phyloP scores from a whole-genome alignment of 2,797 vertebrate species.

The Neosilurus mollespiculum region DNA sequence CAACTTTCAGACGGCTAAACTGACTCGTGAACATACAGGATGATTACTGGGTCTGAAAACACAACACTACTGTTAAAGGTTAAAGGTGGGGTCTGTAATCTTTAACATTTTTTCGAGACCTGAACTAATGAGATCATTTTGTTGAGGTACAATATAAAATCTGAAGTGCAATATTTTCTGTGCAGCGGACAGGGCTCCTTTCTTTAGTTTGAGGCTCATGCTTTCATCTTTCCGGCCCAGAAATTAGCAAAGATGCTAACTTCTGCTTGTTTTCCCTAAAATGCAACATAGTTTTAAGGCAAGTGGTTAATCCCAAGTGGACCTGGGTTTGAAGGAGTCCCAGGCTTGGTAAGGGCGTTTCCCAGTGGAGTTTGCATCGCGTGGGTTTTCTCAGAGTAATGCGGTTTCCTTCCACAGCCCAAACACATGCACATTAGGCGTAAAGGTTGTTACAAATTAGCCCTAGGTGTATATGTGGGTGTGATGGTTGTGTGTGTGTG shows the following conservation, averaged over 20 bases:
- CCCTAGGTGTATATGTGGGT: too few species aligned
- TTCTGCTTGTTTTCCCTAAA: not conserved
- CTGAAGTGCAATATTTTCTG: not conserved
- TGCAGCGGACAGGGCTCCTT: not conserved
- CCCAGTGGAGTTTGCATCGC: too few species aligned
- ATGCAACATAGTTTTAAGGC: not conserved
- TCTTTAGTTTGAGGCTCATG: not conserved
- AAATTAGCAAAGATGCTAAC: not conserved
- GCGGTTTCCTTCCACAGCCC: too few species aligned
- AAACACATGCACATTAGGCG: too few species aligned
- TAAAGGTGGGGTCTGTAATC: not conserved
- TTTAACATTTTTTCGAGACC: not conserved
- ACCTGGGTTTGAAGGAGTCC: too few species aligned
- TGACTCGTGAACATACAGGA: not conserved
- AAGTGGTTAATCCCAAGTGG: too few species aligned
- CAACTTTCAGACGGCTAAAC: not conserved
- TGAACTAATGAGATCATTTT: not conserved
- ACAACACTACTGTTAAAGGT: too few species aligned
- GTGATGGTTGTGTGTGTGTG: too few species aligned
- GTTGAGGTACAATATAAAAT: not conserved
- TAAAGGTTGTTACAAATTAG: too few species aligned
- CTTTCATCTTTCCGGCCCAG: not conserved
- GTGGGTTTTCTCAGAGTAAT: too few species aligned
- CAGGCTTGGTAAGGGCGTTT: too few species aligned
- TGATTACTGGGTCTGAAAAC: not conserved